Conservation (phyloP, 23 tunicate species). For the Halocynthia roretzi region DNA sequence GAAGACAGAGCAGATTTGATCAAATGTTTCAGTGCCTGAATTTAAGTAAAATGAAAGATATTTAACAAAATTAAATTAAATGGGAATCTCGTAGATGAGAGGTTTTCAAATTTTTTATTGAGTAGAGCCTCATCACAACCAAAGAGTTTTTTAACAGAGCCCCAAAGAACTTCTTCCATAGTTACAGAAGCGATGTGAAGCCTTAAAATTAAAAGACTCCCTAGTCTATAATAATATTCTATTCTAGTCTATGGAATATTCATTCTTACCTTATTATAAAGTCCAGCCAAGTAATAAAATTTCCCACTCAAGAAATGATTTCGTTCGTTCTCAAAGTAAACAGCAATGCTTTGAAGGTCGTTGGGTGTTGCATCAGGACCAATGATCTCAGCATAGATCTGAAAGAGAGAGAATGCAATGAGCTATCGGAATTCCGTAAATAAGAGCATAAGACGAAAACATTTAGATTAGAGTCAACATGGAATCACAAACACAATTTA, state of each 20-base stretch:
- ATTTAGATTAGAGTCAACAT: background rate
- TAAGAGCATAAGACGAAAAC: background rate
- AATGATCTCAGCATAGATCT: conserved; percentile 91
- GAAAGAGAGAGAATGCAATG: background rate
- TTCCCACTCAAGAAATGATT: conserved; percentile 88
- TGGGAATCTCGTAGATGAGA: background rate
- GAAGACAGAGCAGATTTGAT: conserved; percentile 45
- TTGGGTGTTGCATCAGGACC: conserved; percentile 76
- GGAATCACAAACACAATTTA: background rate
- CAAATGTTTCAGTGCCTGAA: conserved; percentile 70
- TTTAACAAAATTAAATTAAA: too few species aligned
- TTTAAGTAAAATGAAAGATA: background rate
- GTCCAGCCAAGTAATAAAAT: conserved; percentile 48
- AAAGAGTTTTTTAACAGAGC: too few species aligned
- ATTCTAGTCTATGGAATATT: too few species aligned
- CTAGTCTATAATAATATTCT: too few species aligned
- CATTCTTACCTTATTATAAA: conserved; percentile 29
- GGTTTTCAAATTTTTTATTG: too few species aligned
- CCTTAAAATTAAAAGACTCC: background rate
- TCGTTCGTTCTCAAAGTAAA: conserved; percentile 91
- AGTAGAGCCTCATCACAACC: too few species aligned
- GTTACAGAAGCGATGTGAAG: background rate
- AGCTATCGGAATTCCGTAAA: background rate
- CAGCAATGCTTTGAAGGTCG: conserved; percentile 88
- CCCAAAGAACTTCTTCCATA: too few species aligned